phyloP scores from a whole-genome alignment of 2,797 vertebrate species.

The Cryptoprocta ferox region DNA sequence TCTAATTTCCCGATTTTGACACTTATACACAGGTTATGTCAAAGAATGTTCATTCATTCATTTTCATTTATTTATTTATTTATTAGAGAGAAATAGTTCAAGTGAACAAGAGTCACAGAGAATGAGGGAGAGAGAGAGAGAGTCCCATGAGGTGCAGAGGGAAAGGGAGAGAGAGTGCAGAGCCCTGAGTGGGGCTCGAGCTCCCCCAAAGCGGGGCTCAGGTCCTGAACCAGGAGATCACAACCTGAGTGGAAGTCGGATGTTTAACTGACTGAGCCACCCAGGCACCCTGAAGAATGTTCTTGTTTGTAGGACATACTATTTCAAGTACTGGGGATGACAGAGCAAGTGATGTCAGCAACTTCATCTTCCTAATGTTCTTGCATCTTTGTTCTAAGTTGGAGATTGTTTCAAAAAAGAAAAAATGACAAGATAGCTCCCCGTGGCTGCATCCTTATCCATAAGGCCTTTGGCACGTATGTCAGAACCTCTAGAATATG shows the following conservation, averaged over 20 bases:
- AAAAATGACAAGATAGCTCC: not conserved
- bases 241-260: too few relatives aligned
- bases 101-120: too few relatives aligned
- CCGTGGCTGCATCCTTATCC: not conserved
- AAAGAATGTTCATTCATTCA: not conserved
- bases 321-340: not conserved
- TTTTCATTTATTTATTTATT: too few relatives aligned
- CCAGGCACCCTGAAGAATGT: too few relatives aligned
- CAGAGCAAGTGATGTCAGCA: not conserved
- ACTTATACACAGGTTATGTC: not conserved
- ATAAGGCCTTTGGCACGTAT: not conserved
- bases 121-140: too few relatives aligned
- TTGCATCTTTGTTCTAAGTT: not conserved
- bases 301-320: not conserved
- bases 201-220: too few relatives aligned
- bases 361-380: not conserved
- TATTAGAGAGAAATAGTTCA: too few relatives aligned
- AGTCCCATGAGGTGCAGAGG: too few relatives aligned
- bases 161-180: too few relatives aligned
- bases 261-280: too few relatives aligned
- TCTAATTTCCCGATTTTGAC: not conserved
- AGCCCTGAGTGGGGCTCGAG: too few relatives aligned
- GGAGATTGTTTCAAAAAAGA: constrained; percentile 9
- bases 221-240: too few relatives aligned
- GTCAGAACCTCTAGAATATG: not conserved